Base-by-base conservation (phyloP, 2,888 invertebrate genomes). In the Drosophila parthenogenetica region DNA sequence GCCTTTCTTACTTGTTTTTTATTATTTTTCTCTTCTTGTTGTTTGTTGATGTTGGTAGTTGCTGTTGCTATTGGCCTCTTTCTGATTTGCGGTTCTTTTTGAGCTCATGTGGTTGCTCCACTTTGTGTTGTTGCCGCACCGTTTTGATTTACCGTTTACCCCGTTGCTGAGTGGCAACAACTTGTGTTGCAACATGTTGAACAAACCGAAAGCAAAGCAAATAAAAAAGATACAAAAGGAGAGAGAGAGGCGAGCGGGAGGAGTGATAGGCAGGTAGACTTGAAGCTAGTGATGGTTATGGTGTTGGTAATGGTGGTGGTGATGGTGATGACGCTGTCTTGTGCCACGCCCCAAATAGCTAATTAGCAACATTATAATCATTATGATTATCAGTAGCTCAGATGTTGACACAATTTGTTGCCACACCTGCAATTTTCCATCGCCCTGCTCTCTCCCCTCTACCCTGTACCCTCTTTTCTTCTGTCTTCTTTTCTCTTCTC, bases 61-160 rank as follows among this genome's bases (percentile, higher is more conserved):
- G 11, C 13, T 35, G 35, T 4, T 68, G 69, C 61, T 57, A 69
- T 68, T 69, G 69, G 69, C 69, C 69, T 53, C 45, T 64, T 68
- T 55, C 22, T 42, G 40, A 37, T 60, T 50, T 40, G 49, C 59
- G 37, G 45, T 61, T 46, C 63, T 64, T 25, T 54, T 37, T 49
- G 35, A 17, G 55, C 51, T 39, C 17, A 59, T 45, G 58, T 42
- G 29, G 35, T 40, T 55, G 58, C 61, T 79, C 77, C 61, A 78
- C 61, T 75, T 69, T 68, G 54, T 55, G 16, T 25, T 35, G 49
- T 17, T 22, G 40, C n/a, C 43, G 40, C 57, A 77, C 73, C 67
- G 75, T 73, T 75, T 70, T 66, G 63, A 68, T 69, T 75, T 81
- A 75, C 73, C 75, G 79, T 81, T 79, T 72, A 67, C 62, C 63